phyloP scores from a whole-genome alignment of 2,888 invertebrate genomes.

The Microplitis deprimator region DNA sequence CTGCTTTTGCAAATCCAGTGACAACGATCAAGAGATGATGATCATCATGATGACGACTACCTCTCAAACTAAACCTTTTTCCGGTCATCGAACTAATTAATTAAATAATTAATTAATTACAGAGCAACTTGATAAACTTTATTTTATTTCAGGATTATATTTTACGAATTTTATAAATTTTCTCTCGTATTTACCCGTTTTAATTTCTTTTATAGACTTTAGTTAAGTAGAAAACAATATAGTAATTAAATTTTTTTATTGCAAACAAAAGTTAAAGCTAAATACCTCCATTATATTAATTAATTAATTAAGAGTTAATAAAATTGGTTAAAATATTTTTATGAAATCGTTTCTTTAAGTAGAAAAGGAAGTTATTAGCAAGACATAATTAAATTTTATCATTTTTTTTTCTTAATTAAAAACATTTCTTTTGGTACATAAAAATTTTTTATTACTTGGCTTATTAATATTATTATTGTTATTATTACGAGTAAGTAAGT shows the following conservation, averaged over 20 bases:
- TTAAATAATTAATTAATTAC: constrained; percentile 16
- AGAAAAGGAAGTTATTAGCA: not conserved
- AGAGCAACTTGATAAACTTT: constrained; percentile 19
- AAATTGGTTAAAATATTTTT: not conserved
- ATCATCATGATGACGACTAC: constrained; percentile 37
- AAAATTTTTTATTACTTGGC: not conserved
- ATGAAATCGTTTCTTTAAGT: not conserved
- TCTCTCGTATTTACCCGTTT: not conserved
- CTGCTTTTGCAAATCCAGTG: constrained; percentile 51
- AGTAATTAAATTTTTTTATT: not conserved
- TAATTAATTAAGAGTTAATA: not conserved
- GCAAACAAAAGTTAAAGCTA: not conserved
- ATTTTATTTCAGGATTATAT: not conserved
- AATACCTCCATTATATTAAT: not conserved
- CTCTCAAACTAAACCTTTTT: constrained; percentile 61
- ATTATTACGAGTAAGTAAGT: not conserved
- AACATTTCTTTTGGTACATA: not conserved
- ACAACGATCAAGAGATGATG: constrained; percentile 10
- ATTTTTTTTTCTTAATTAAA: not conserved
- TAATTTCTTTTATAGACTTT: not conserved
- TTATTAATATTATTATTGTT: not conserved
- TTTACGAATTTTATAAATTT: not conserved
- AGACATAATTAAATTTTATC: not conserved
- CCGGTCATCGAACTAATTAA: constrained; percentile 58
- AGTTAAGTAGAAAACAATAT: not conserved